A percentile compares a stretch with the other conserved stretches of the same genome.
Conservation (phyloP, 1,140 invertebrate species). For the Bactericera cockerelli region DNA sequence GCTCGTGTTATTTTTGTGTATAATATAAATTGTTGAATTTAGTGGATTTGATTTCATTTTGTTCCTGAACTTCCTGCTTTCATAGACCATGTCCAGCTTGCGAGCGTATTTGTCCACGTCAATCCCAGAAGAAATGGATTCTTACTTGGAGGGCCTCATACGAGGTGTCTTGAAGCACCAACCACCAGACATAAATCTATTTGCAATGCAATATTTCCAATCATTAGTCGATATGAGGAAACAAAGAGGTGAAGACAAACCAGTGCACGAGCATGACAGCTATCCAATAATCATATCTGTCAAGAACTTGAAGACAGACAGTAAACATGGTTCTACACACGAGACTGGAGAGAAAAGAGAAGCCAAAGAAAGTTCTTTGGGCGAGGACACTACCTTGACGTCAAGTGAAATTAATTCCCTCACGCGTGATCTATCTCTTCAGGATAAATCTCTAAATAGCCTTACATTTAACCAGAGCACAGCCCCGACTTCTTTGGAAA, state of each 20-base stretch:
- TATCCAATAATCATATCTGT: background rate
- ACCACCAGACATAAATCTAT: background rate
- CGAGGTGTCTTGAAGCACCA: background rate
- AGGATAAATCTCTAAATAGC: background rate
- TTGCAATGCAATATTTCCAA: conserved; percentile 5
- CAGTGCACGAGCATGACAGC: background rate
- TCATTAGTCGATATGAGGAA: background rate
- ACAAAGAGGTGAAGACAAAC: background rate
- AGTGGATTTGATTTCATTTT: too few relatives aligned
- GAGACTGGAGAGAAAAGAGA: background rate
- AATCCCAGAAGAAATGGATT: background rate
- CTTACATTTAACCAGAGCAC: background rate
- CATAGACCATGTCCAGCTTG: background rate
- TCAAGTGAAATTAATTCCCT: conserved; percentile 1
- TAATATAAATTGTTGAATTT: too few relatives aligned
- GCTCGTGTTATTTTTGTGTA: too few relatives aligned
- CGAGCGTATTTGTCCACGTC: background rate
- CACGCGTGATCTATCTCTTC: background rate
- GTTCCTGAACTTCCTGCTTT: too few relatives aligned
- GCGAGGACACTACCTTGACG: background rate
- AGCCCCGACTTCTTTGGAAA: background rate
- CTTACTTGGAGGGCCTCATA: background rate
- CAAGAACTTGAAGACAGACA: background rate
- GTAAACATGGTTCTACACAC: background rate
- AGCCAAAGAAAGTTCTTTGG: background rate